Conservation (phyloP, 2,888 invertebrate genomes). For the Drosophila paramelanica region DNA sequence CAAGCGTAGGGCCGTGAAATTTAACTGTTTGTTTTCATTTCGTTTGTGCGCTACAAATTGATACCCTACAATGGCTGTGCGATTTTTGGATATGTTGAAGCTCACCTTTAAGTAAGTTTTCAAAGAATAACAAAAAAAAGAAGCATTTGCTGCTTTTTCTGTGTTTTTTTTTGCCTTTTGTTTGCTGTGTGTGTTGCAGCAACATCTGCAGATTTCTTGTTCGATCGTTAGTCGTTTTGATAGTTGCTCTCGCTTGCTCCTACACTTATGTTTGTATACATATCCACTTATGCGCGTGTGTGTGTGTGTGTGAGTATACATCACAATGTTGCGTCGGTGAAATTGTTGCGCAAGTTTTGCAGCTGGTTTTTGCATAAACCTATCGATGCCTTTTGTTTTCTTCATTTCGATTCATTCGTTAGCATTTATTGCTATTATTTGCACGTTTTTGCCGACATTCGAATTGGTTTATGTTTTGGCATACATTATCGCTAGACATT, state of each 20-base stretch:
- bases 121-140: slow-evolving; percentile 17
- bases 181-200: slow-evolving; percentile 40
- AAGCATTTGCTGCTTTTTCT: slow-evolving; percentile 1
- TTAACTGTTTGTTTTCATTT: slow-evolving; percentile 15
- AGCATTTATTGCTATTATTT: slow-evolving; percentile 44
- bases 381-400: slow-evolving; percentile 38
- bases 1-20: slow-evolving; percentile 32
- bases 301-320: slow-evolving; percentile 4
- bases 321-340: slow-evolving; percentile 55
- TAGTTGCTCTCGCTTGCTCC: slow-evolving; percentile 31
- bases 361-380: slow-evolving; percentile 57
- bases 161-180: slow-evolving; percentile 24
- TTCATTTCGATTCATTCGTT: slow-evolving; percentile 35
- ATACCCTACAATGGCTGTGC: slow-evolving; percentile 61
- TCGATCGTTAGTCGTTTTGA: slow-evolving; percentile 25
- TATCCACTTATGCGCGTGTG: slow-evolving; percentile 6
- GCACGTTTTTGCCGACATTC: slow-evolving; percentile 55
- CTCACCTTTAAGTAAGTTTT: slow-evolving; percentile 82
- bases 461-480: slow-evolving; percentile 28
- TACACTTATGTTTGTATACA: slow-evolving; percentile 5
- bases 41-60: slow-evolving; percentile 1
- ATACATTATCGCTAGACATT: slow-evolving; percentile 31
- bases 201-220: slow-evolving; percentile 42
- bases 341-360: slow-evolving; percentile 70
- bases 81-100: slow-evolving; percentile 78